Conservation (phyloP, 2,113 vertebrate species). For the Thamnophis sirtalis region DNA sequence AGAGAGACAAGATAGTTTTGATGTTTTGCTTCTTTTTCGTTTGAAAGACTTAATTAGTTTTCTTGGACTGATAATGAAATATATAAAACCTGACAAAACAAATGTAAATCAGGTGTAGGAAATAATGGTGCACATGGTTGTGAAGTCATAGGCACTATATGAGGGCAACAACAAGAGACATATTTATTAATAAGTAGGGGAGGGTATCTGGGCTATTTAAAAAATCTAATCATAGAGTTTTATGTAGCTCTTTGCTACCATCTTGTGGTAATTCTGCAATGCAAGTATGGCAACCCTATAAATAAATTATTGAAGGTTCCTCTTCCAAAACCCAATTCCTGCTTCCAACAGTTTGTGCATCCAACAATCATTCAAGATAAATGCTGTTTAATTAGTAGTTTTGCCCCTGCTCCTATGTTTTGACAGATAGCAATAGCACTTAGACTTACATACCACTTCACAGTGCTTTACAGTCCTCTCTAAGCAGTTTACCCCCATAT, state of each 20-base stretch:
- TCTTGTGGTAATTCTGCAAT: background rate
- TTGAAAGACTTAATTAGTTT: background rate
- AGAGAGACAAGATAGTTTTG: background rate
- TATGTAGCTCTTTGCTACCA: background rate
- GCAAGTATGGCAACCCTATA: background rate
- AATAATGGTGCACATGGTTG: background rate
- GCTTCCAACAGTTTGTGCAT: background rate
- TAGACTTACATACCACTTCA: too few relatives aligned
- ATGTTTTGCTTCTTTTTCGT: background rate
- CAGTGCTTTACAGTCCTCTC: too few relatives aligned
- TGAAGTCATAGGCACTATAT: background rate
- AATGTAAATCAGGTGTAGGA: background rate
- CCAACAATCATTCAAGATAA: background rate
- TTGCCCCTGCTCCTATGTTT: background rate
- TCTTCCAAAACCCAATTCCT: background rate
- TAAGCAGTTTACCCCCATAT: too few relatives aligned
- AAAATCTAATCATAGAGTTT: background rate
- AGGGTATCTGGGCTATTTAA: background rate
- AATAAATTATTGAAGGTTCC: background rate
- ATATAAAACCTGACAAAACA: background rate
- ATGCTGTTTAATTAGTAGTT: background rate
- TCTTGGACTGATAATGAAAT: background rate
- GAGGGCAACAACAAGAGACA: background rate
- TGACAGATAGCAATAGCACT: too few relatives aligned
- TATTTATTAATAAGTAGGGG: background rate